A percentile compares a stretch with the other conserved stretches of the same genome.
Evolutionary conservation across 37 sponge, comb jelly and placozoan species (phyloP).

Genomic region (Geodia barretti): DNA sequence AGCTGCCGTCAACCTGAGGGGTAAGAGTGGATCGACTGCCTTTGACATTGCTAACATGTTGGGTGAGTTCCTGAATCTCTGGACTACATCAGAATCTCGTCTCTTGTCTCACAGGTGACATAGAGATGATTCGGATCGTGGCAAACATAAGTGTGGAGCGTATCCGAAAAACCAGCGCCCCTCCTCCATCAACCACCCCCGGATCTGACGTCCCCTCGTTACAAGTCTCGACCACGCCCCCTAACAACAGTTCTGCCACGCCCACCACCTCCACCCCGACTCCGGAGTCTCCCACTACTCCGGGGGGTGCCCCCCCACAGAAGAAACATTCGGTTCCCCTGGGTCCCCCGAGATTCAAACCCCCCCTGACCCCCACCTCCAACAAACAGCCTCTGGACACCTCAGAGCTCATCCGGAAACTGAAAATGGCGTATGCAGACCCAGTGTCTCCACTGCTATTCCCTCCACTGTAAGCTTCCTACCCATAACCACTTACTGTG

Average conservation of each 20-base stretch:
- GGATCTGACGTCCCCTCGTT: background rate
- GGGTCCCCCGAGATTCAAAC: background rate
- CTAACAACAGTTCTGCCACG: background rate
- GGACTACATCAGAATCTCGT: background rate
- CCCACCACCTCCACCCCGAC: constrained; percentile 7
- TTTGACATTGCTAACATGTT: constrained; percentile 60
- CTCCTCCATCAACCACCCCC: background rate
- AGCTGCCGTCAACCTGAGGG: constrained; percentile 67
- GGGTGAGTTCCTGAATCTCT: constrained; percentile 12
- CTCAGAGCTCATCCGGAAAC: background rate
- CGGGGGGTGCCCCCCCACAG: background rate
- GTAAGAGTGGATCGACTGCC: constrained; percentile 66
- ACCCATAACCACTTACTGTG: too few species aligned
- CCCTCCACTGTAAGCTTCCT: background rate
- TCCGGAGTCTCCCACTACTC: background rate
- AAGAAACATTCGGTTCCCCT: background rate
- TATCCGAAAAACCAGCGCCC: constrained; percentile 10
- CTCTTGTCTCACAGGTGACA: constrained; percentile 24
- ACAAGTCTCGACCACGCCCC: background rate
- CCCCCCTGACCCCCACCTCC: background rate
- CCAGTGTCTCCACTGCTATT: background rate
- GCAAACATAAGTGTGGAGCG: constrained; percentile 35
- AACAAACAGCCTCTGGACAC: background rate
- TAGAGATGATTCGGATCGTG: constrained; percentile 53
- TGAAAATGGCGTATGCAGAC: constrained; percentile 16